Evolutionary conservation across 1,140 invertebrate genomes (phyloP), one percentile per base, ranked within the genome.

Genomic region (Ectropis grisescens): DNA sequence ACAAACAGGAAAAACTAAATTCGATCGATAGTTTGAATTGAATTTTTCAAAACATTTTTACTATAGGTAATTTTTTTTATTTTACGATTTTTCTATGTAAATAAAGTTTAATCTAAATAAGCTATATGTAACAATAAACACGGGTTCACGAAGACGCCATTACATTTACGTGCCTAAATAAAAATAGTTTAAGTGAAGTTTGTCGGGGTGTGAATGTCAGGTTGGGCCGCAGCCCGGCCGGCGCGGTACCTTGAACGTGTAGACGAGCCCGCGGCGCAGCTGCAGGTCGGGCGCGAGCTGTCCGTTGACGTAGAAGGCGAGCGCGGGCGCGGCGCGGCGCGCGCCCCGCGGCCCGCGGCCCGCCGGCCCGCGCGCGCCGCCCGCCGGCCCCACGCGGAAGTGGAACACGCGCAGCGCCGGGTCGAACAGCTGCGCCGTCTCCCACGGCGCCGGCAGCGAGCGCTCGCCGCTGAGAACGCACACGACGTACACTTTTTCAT

Each of bases 301-400:
- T 0, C 96, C 96, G 74, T 98, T 96, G 24, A 95, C 91, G 70
- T 95, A 95, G 91, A 92, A 94, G 1, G 87, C 84, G 10, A 88
- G 60, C 15, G 86, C 83, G 24, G 84, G 85, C 4, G 86, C 84
- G n/a, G n/a, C n/a, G n/a, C n/a, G n/a, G n/a, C n/a, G n/a, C n/a
- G n/a, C 1, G 89, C 82, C 64, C 85, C 84, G 15, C 83, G 83
- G 13, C 33, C 39, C 14, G 5, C 7, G 7, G 22, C n/a, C 3
- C 12, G 16, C 13, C 69, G 47, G 3, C 42, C 50, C 13, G 42
- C 65, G 61, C 50, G 35, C 30, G 28, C 65, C 67, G 2, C 56
- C 68, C 26, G 56, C 56, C 16, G 66, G 59, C 2, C 66, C 66
- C 16, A 69, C 32, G 34, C 49, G 19, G 48, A 56, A 52, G 29